Conservation (phyloP, 2,888 invertebrate genomes). For the Gryllus longicercus region DNA sequence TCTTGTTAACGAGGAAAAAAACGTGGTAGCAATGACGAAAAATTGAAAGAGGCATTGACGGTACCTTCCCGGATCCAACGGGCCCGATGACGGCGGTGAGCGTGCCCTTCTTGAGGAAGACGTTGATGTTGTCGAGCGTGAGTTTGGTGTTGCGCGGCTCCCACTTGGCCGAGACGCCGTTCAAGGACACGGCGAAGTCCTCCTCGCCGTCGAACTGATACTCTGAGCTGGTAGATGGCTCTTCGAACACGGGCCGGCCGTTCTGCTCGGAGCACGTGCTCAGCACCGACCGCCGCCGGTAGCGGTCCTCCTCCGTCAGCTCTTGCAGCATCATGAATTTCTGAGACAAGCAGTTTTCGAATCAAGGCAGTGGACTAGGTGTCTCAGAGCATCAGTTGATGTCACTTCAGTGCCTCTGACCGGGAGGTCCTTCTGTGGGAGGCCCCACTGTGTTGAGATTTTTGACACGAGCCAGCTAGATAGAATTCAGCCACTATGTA, state of each 20-base stretch:
- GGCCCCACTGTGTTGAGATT: too few relatives aligned
- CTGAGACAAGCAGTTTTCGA: not conserved
- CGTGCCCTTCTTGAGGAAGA: constrained; percentile 53
- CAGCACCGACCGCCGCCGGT: not conserved
- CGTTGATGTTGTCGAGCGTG: constrained; percentile 53
- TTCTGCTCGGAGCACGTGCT: not conserved
- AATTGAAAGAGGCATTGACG: not conserved
- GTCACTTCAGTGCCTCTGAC: too few relatives aligned
- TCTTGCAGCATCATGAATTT: not conserved
- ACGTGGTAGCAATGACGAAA: too few relatives aligned
- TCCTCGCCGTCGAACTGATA: too few relatives aligned
- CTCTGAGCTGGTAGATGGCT: not conserved
- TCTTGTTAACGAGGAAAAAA: too few relatives aligned
- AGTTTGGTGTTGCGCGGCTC: constrained; percentile 47
- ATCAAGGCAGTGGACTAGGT: too few relatives aligned
- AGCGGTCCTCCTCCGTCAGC: not conserved
- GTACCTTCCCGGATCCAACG: constrained; percentile 79
- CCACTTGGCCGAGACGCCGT: constrained; percentile 17
- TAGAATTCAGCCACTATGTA: too few relatives aligned
- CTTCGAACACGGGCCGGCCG: not conserved
- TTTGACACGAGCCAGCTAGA: too few relatives aligned
- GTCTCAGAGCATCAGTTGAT: too few relatives aligned
- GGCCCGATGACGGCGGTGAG: constrained; percentile 78
- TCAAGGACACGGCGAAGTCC: not conserved
- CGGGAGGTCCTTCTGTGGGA: too few relatives aligned